Conservation (phyloP, 2,797 vertebrate species). For the Nothura maculosa region DNA sequence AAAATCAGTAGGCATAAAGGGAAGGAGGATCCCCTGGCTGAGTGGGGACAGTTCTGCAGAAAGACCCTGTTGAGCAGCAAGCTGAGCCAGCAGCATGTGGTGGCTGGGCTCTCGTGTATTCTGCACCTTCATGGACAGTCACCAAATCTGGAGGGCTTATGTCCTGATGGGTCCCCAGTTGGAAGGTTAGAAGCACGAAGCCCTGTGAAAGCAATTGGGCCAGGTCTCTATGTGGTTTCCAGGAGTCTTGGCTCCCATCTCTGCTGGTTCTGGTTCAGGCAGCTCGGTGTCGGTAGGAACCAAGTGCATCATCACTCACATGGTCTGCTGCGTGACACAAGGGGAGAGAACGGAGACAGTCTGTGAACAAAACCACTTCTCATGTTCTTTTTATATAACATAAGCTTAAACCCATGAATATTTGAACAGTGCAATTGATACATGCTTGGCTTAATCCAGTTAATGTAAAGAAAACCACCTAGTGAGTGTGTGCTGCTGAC, state of each 20-base stretch:
- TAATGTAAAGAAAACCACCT: not conserved
- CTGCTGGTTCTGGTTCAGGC: not conserved
- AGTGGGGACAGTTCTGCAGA: not conserved
- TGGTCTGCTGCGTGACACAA: not conserved
- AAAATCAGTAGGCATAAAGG: not conserved
- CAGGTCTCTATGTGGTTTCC: not conserved
- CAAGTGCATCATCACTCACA: not conserved
- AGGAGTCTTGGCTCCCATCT: not conserved
- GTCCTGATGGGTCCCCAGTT: not conserved
- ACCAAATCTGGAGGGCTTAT: not conserved
- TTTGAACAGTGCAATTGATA: not conserved
- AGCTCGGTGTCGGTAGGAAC: not conserved
- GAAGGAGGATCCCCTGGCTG: not conserved
- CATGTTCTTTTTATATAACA: not conserved
- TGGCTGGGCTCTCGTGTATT: not conserved
- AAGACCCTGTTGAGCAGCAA: not conserved
- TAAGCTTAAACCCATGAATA: conserved; percentile 24
- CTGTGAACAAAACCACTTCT: not conserved
- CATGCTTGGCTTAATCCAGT: not conserved
- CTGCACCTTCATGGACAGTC: not conserved
- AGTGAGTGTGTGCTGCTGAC: not conserved
- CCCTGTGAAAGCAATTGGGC: not conserved
- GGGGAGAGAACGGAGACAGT: not conserved
- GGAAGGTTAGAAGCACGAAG: not conserved
- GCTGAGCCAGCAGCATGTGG: not conserved